Percentiles rank a stretch among this genome's conserved stretches.
phyloP scores from a whole-genome alignment of 2,113 vertebrate species.

The Gymnobelideus leadbeateri region DNA sequence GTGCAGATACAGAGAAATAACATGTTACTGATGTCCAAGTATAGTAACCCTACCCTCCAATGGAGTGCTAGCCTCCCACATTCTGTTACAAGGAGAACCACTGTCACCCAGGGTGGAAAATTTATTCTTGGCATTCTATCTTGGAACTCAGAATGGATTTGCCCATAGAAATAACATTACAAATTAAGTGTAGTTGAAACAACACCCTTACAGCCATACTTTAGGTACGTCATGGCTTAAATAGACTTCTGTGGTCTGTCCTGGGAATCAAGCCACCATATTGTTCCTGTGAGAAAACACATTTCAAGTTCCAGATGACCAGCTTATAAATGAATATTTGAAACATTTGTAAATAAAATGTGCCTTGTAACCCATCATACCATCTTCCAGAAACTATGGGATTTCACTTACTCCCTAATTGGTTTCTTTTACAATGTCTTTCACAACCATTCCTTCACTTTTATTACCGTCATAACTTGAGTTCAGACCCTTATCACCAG shows the following conservation, averaged over 20 bases:
- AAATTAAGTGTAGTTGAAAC: neutral
- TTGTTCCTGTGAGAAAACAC: neutral
- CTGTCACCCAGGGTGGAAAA: neutral
- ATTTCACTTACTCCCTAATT: neutral
- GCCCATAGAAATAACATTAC: neutral
- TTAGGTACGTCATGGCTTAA: neutral
- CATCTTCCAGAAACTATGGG: neutral
- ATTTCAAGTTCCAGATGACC: neutral
- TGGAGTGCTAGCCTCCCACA: neutral
- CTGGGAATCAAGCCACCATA: neutral
- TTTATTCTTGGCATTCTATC: neutral
- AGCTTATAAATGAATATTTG: neutral
- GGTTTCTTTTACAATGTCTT: neutral
- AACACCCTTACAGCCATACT: slow-evolving; percentile 4
- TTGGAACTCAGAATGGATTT: slow-evolving; percentile 9
- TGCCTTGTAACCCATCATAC: neutral
- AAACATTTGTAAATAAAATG: neutral
- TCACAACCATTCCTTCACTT: neutral
- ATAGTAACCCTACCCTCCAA: neutral
- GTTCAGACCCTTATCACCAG: neutral
- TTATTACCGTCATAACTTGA: neutral
- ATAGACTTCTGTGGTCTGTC: neutral
- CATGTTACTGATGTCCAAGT: neutral
- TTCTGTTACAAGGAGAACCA: slow-evolving; percentile 1
- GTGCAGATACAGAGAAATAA: neutral